A percentile compares a stretch with the other conserved stretches of the same genome.
phyloP scores from a whole-genome alignment of 2,113 vertebrate species.

The Etheostoma spectabile region DNA sequence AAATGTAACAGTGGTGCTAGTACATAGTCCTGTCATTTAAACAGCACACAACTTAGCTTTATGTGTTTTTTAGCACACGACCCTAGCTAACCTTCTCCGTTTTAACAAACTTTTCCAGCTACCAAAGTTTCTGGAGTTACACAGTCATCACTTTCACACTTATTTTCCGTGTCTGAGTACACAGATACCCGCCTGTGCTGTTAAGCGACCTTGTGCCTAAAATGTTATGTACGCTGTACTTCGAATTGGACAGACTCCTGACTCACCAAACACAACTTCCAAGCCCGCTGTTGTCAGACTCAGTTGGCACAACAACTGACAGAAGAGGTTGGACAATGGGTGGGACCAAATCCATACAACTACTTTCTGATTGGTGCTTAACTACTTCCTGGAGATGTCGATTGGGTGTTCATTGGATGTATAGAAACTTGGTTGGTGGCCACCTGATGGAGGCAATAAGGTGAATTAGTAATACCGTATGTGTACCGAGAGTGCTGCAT shows the following conservation, averaged over 20 bases:
- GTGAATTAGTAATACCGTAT: not conserved
- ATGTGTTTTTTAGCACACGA: not conserved
- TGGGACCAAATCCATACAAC: slow-evolving; percentile 16
- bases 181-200: not conserved
- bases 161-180: not conserved
- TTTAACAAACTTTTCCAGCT: not conserved
- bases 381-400: slow-evolving; percentile 8
- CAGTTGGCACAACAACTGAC: slow-evolving; percentile 9
- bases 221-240: not conserved
- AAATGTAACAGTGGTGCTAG: not conserved
- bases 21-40: not conserved
- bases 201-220: too few relatives aligned
- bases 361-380: slow-evolving; percentile 57
- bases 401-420: slow-evolving; percentile 10
- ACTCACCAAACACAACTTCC: not conserved
- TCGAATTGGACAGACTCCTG: not conserved
- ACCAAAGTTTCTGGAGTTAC: slow-evolving; percentile 11
- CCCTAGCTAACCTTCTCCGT: not conserved
- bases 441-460: not conserved
- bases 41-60: not conserved
- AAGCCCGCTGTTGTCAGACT: slow-evolving; percentile 6
- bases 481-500: too few relatives aligned
- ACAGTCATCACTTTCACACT: not conserved
- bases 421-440: slow-evolving; percentile 1
- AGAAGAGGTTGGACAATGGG: slow-evolving; percentile 28